Evolutionary conservation across 2,888 invertebrate genomes (phyloP).

Genomic region (Leptarthrus brevirostris): DNA sequence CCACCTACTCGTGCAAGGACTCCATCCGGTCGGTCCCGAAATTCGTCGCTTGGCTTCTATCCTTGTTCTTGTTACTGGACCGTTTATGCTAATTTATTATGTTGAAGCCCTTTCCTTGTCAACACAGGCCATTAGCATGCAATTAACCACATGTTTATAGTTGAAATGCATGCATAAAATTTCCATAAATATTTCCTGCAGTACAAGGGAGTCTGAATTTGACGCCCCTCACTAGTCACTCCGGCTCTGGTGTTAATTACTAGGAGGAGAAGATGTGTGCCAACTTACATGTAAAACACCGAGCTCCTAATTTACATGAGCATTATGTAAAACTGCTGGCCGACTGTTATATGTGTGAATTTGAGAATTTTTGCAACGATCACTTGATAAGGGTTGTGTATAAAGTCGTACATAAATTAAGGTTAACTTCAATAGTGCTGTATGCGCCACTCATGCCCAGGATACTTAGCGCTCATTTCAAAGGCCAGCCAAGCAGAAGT

Average conservation of each 20-base stretch:
- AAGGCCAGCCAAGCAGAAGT: background rate
- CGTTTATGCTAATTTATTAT: constrained; percentile 55
- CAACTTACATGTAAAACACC: constrained; percentile 20
- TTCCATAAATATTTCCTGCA: constrained; percentile 46
- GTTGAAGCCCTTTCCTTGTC: constrained; percentile 59
- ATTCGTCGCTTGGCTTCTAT: background rate
- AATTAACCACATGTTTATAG: constrained; percentile 60
- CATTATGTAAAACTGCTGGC: constrained; percentile 7
- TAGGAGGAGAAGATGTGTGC: constrained; percentile 39
- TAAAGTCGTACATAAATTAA: background rate
- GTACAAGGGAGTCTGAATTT: constrained; percentile 23
- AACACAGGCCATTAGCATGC: constrained; percentile 60
- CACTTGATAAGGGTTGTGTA: background rate
- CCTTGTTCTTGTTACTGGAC: constrained; percentile 28
- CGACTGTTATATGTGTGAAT: constrained; percentile 11
- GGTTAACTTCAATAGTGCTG: background rate
- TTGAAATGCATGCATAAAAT: constrained; percentile 52
- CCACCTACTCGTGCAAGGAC: background rate
- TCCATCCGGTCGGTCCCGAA: constrained; percentile 6
- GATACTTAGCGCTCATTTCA: background rate
- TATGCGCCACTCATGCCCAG: background rate
- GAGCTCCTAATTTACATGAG: constrained; percentile 36
- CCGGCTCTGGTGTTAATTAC: constrained; percentile 39
- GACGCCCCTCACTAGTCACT: constrained; percentile 33
- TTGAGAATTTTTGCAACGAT: constrained; percentile 20